Evolutionary conservation across 2,888 invertebrate species (phyloP).

Genomic region (Agrotis ipsilon): DNA sequence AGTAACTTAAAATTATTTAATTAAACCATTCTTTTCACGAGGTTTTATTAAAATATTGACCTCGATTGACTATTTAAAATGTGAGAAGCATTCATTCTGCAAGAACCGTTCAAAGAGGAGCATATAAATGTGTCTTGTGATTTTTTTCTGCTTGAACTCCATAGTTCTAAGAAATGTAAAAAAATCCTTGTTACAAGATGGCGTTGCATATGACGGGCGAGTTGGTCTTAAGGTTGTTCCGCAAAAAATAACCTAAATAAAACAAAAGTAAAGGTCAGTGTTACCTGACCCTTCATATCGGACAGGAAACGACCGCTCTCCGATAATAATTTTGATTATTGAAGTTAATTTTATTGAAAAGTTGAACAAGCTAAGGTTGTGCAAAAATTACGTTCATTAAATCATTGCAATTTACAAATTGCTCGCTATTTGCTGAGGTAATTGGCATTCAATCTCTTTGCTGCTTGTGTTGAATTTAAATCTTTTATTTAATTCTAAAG

Average conservation of each 20-base stretch:
- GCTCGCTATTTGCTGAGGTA: slow-evolving; percentile 20
- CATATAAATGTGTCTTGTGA: slow-evolving; percentile 13
- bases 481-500: neutral
- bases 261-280: slow-evolving; percentile 50
- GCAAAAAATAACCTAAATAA: slow-evolving; percentile 16
- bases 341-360: slow-evolving; percentile 35
- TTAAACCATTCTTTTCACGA: slow-evolving; percentile 36
- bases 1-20: too few species aligned
- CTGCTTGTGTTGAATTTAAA: neutral
- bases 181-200: slow-evolving; percentile 13
- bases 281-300: slow-evolving; percentile 37
- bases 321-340: slow-evolving; percentile 23
- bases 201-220: neutral
- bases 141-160: slow-evolving; percentile 23
- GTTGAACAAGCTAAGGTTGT: slow-evolving; percentile 41
- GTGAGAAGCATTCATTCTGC: slow-evolving; percentile 28
- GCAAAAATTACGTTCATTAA: slow-evolving; percentile 25
- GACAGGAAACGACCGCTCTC: slow-evolving; percentile 46
- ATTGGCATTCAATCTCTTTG: slow-evolving; percentile 3
- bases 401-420: slow-evolving; percentile 31
- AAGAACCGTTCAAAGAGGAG: slow-evolving; percentile 22
- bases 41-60: slow-evolving; percentile 44
- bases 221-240: slow-evolving; percentile 10
- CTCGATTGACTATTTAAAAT: slow-evolving; percentile 46
- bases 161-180: slow-evolving; percentile 26